Percentiles rank a stretch among this genome's conserved stretches.
These are phyloP conservation scores for Stictocephala bisonia DNA, from an alignment of 2,888 invertebrate species.

Conservation along the genomic window DNA sequence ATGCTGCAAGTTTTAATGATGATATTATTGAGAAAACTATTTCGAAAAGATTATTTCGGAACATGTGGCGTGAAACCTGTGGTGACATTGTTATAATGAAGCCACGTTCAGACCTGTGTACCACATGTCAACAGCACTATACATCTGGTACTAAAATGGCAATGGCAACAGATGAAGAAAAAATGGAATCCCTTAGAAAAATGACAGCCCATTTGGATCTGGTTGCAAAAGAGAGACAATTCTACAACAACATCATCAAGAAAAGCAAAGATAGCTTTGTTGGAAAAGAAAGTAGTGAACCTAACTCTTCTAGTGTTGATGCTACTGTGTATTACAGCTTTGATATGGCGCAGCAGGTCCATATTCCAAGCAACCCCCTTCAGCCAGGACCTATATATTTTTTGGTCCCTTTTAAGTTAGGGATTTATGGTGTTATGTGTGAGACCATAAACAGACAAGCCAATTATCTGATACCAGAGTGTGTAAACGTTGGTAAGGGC, in stretches of 20 bases:
- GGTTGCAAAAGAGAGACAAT: conserved; percentile 22
- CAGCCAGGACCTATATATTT: conserved; percentile 51
- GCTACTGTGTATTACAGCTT: conserved; percentile 48
- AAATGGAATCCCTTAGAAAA: conserved; percentile 9
- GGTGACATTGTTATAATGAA: conserved; percentile 20
- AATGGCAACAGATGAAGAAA: conserved; percentile 13
- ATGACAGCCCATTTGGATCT: conserved; percentile 15
- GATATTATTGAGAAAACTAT: conserved; percentile 1
- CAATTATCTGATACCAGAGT: conserved; percentile 48
- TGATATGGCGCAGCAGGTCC: conserved; percentile 51
- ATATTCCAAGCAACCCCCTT: conserved; percentile 49
- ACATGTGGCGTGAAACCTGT: conserved; percentile 17
- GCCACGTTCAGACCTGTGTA: conserved; percentile 30
- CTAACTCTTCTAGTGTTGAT: no score
- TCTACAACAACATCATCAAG: conserved; percentile 29
- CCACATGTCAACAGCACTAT: neutral
- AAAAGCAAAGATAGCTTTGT: neutral
- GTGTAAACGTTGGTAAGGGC: conserved; percentile 26
- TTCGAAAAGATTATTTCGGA: neutral
- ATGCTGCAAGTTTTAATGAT: conserved; percentile 29
- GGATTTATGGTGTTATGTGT: conserved; percentile 50
- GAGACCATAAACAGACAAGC: conserved; percentile 42
- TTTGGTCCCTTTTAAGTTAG: conserved; percentile 49
- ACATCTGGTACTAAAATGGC: conserved; percentile 16
- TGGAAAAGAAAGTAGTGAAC: no score